Conservation (phyloP, 2,888 invertebrate genomes). For the Pterostichus madidus region DNA sequence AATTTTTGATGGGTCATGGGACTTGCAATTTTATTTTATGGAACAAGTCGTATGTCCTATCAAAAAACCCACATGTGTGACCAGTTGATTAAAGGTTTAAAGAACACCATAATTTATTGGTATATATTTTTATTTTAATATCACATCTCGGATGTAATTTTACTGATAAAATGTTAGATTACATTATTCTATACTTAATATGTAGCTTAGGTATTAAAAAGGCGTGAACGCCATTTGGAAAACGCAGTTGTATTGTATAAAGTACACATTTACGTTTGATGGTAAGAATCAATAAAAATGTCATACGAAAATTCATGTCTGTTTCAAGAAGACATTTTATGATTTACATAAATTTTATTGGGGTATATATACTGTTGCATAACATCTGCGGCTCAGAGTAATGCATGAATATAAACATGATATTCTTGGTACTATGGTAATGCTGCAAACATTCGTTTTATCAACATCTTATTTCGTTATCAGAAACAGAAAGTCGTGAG, state of each 20-base stretch:
- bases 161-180: too few relatives aligned
- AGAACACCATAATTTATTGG: too few relatives aligned
- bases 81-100: too few relatives aligned
- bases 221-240: too few relatives aligned
- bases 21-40: too few relatives aligned
- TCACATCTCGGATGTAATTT: too few relatives aligned
- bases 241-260: neutral
- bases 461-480: slow-evolving; percentile 17
- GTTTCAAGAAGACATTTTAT: slow-evolving; percentile 19
- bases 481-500: neutral
- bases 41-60: too few relatives aligned
- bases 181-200: too few relatives aligned
- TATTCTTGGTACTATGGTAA: slow-evolving; percentile 9
- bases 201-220: too few relatives aligned
- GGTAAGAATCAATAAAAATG: slow-evolving; percentile 34
- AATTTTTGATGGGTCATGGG: too few relatives aligned
- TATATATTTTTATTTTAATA: too few relatives aligned
- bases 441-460: neutral
- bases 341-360: slow-evolving; percentile 50
- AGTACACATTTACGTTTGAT: neutral
- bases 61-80: too few relatives aligned
- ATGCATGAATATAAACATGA: slow-evolving; percentile 21
- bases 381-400: slow-evolving; percentile 35
- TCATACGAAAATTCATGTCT: slow-evolving; percentile 37
- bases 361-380: slow-evolving; percentile 26